phyloP scores from a whole-genome alignment of 2,888 invertebrate genomes.

The Drosophila cognata region DNA sequence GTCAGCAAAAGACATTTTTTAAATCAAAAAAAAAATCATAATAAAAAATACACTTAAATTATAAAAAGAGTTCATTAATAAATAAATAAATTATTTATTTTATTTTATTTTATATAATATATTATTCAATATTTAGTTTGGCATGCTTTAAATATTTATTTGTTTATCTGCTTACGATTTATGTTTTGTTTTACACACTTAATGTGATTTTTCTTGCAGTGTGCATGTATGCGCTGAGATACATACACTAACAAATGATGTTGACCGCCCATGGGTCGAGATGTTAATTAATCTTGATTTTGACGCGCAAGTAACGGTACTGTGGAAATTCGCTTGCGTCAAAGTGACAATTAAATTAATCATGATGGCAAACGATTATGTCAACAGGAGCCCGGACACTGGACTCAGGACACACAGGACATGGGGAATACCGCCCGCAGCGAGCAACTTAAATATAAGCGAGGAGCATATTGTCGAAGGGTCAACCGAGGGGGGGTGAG shows the following conservation, averaged over 20 bases:
- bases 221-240: background rate
- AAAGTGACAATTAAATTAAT: conserved; percentile 84
- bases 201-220: background rate
- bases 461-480: conserved; percentile 2
- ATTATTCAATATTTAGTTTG: background rate
- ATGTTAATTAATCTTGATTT: conserved; percentile 80
- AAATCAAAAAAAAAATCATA: background rate
- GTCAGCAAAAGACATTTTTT: background rate
- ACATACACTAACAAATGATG: conserved; percentile 70
- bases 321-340: conserved; percentile 57
- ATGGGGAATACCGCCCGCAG: conserved; percentile 38
- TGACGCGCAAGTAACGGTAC: conserved; percentile 22
- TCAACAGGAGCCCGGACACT: conserved; percentile 65
- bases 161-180: background rate
- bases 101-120: background rate
- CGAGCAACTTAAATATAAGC: conserved; percentile 18
- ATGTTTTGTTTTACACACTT: too few relatives aligned
- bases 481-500: background rate
- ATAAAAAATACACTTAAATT: background rate
- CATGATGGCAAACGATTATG: conserved; percentile 81
- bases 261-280: conserved; percentile 78
- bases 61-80: background rate
- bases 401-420: conserved; percentile 1
- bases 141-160: background rate
- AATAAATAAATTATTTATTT: background rate